These are phyloP conservation scores for Harmothoe impar DNA, from an alignment of 2,888 invertebrate species.

Conservation along the genomic window DNA sequence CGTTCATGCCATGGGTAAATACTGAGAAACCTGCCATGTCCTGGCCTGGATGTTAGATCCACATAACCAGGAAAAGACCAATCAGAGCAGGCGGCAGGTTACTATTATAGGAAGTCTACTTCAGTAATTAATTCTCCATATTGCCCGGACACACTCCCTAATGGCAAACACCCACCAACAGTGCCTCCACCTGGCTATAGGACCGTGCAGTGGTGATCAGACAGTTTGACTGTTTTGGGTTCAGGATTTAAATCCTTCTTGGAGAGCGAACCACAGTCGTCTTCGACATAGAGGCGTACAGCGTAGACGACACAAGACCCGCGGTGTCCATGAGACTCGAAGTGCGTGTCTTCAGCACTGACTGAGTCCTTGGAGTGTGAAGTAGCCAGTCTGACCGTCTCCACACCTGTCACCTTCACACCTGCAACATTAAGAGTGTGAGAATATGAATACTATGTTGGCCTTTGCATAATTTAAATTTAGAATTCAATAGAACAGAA, in stretches of 20 bases:
- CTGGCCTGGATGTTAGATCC: no score
- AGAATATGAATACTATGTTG: neutral
- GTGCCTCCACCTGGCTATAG: constrained; percentile 19
- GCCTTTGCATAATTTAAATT: neutral
- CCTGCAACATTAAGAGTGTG: constrained; percentile 16
- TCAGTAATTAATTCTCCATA: no score
- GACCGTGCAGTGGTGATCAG: constrained; percentile 49
- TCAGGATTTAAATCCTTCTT: constrained; percentile 59
- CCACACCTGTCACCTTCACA: constrained; percentile 60
- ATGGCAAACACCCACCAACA: neutral
- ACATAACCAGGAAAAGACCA: no score
- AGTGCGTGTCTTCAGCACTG: constrained; percentile 59
- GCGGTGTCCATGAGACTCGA: constrained; percentile 54
- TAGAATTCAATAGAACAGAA: no score
- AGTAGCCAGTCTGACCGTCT: constrained; percentile 40
- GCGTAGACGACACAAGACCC: constrained; percentile 37
- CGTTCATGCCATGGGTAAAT: no score
- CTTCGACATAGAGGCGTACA: constrained; percentile 49
- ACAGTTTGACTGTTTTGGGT: constrained; percentile 49
- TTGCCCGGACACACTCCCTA: no score
- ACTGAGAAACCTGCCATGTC: no score
- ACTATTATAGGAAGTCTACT: no score
- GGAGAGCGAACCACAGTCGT: constrained; percentile 45
- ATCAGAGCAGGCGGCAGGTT: no score
- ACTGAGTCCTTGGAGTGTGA: constrained; percentile 42